Evolutionary conservation across 1,140 invertebrate species (phyloP).

Genomic region (Drosophila biarmipes): DNA sequence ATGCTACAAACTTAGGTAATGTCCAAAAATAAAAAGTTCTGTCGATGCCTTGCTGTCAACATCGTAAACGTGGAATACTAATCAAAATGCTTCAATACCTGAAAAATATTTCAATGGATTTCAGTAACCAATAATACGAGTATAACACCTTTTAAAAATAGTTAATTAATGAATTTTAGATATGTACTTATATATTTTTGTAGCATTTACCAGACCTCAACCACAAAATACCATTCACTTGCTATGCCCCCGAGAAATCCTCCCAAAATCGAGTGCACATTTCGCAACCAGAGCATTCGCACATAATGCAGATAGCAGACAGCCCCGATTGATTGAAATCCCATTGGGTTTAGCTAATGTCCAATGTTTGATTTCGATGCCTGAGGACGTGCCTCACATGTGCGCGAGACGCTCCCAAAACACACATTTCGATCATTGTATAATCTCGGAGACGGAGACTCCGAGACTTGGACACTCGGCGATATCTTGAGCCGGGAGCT

Average conservation of each 20-base stretch:
- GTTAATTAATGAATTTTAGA: too few relatives aligned
- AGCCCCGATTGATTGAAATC: slow-evolving; percentile 3
- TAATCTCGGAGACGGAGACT: slow-evolving; percentile 24
- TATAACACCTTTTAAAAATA: background rate
- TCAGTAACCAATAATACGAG: too few relatives aligned
- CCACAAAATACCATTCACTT: background rate
- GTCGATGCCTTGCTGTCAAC: background rate
- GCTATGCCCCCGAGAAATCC: background rate
- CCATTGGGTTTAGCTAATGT: slow-evolving; percentile 22
- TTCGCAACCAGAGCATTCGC: slow-evolving; percentile 3
- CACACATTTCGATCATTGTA: slow-evolving; percentile 54
- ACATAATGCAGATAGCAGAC: slow-evolving; percentile 1
- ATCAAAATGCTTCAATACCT: background rate
- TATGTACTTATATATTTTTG: background rate
- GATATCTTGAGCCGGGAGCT: slow-evolving; percentile 17
- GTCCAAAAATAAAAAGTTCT: slow-evolving; percentile 21
- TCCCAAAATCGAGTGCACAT: slow-evolving; percentile 1
- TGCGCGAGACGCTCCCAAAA: slow-evolving; percentile 48
- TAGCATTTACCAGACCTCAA: background rate
- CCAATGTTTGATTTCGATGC: background rate
- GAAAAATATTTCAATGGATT: background rate
- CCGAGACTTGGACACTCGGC: slow-evolving; percentile 27
- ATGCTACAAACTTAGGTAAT: slow-evolving; percentile 9
- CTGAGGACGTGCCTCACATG: slow-evolving; percentile 47
- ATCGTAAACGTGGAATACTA: slow-evolving; percentile 7